Base-by-base conservation (phyloP, 2,888 invertebrate species). In the Venusia cambrica region DNA sequence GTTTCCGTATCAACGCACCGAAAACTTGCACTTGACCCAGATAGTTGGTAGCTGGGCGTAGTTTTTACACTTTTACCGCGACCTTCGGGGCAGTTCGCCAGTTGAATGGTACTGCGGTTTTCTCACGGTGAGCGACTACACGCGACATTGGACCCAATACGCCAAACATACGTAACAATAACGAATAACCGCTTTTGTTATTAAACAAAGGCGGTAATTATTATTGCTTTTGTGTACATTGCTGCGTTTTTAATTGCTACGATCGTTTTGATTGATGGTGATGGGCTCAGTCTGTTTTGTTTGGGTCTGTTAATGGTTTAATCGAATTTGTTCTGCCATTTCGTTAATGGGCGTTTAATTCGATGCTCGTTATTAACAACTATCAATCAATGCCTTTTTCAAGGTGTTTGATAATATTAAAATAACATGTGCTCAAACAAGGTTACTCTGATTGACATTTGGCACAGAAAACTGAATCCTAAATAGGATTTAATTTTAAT, bases 21-120 rank as follows among this genome's bases (percentile, higher is more conserved):
- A 39, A 35, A 24, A 29, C 32, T 28, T 45, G 51, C 51, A 69
- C 70, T 71, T 71, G 70, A 59, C 71, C 70, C 29, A 62, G 48
- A 38, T 63, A 26, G 38, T 27, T 63, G 26, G 38, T 27, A 17
- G 36, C 28, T 61, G 54, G 59, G 56, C 64, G 58, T 54, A 45
- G 56, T 69, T 74, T 75, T 66, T 65, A 68, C 64, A 73, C 75
- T 76, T 74, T 74, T 74, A 72, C 73, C 54, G 48, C 60, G 71
- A 70, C 75, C 73, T 73, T 69, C 43, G 56, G 43, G 47, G 35
- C 48, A 48, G 45, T 39, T 38, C 27, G 45, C 36, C 15, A 33
- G 46, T 35, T 45, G 40, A 55, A 48, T 44, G 38, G 19, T 33
- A 47, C 38, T 37, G 43, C 37, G 44, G 54, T 54, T 50, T 65